A percentile compares a stretch with the other conserved stretches of the same genome.
Evolutionary conservation across 2,113 vertebrate species (phyloP).

Genomic region (Limanda limanda): DNA sequence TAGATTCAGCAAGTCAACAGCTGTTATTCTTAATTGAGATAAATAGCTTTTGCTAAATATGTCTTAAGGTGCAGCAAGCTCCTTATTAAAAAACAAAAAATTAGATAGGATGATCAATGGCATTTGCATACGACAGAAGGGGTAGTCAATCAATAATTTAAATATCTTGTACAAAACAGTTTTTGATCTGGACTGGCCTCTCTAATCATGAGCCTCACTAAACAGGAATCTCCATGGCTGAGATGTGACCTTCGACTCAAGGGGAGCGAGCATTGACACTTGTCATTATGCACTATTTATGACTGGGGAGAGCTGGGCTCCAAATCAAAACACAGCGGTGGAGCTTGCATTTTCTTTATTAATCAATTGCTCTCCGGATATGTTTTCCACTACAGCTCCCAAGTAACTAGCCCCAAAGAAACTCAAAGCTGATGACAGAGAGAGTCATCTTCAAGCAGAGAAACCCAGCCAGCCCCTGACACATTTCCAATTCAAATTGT

Average conservation of each 20-base stretch:
- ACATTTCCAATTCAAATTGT: conserved; percentile 86
- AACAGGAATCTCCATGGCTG: conserved; percentile 60
- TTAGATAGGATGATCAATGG: conserved; percentile 56
- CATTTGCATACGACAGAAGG: conserved; percentile 74
- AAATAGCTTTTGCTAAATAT: conserved; percentile 30
- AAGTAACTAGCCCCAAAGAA: conserved; percentile 78
- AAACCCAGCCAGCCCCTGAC: conserved; percentile 69
- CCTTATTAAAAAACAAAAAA: conserved; percentile 50
- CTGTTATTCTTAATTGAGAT: conserved; percentile 41
- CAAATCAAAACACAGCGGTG: conserved; percentile 77
- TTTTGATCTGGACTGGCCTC: conserved; percentile 71
- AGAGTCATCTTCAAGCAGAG: conserved; percentile 74
- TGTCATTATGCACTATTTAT: conserved; percentile 82
- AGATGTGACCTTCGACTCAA: conserved; percentile 81
- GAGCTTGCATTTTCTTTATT: conserved; percentile 74
- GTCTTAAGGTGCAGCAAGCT: conserved; percentile 30
- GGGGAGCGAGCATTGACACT: conserved; percentile 79
- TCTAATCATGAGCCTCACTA: conserved; percentile 69
- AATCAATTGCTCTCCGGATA: conserved; percentile 70
- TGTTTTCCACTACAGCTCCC: conserved; percentile 71
- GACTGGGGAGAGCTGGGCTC: conserved; percentile 68
- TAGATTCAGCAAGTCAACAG: conserved; percentile 46
- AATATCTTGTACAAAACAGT: conserved; percentile 72
- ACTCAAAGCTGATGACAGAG: conserved; percentile 80
- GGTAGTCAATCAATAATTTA: conserved; percentile 77